Percentiles rank a stretch among this genome's conserved stretches.
Conservation (phyloP, 2,888 invertebrate species). For the Atrina japonica region DNA sequence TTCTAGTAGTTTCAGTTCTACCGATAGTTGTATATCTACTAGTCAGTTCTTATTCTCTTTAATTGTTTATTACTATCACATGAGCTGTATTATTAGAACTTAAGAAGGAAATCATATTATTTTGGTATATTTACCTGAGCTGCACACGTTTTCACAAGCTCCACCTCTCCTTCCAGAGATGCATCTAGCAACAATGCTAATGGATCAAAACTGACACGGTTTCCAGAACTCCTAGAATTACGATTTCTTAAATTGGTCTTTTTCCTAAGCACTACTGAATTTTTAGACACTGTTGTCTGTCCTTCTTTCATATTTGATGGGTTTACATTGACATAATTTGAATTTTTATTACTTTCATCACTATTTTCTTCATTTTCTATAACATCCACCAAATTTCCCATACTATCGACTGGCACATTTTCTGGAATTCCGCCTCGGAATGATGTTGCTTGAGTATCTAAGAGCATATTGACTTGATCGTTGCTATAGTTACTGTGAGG, state of each 20-base stretch:
- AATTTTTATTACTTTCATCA: slow-evolving; percentile 40
- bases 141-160: slow-evolving; percentile 97
- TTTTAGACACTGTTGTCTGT: slow-evolving; percentile 13
- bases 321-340: slow-evolving; percentile 18
- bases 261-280: slow-evolving; percentile 49
- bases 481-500: slow-evolving; percentile 1
- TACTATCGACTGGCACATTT: slow-evolving; percentile 58
- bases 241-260: slow-evolving; percentile 83
- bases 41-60: too few species aligned
- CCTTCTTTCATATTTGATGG: slow-evolving; percentile 20
- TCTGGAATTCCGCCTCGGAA: slow-evolving; percentile 62
- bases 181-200: slow-evolving; percentile 97
- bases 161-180: slow-evolving; percentile 98
- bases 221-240: slow-evolving; percentile 68
- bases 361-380: slow-evolving; percentile 46
- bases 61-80: too few species aligned
- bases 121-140: slow-evolving; percentile 84
- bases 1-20: too few species aligned
- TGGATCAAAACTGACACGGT: slow-evolving; percentile 97
- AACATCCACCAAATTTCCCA: slow-evolving; percentile 63
- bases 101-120: too few species aligned
- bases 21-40: too few species aligned
- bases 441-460: slow-evolving; percentile 63
- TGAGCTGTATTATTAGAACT: too few species aligned
- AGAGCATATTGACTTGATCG: slow-evolving; percentile 48